Base-by-base conservation (phyloP, 1,140 invertebrate genomes). In the Sycobia sp. region DNA sequence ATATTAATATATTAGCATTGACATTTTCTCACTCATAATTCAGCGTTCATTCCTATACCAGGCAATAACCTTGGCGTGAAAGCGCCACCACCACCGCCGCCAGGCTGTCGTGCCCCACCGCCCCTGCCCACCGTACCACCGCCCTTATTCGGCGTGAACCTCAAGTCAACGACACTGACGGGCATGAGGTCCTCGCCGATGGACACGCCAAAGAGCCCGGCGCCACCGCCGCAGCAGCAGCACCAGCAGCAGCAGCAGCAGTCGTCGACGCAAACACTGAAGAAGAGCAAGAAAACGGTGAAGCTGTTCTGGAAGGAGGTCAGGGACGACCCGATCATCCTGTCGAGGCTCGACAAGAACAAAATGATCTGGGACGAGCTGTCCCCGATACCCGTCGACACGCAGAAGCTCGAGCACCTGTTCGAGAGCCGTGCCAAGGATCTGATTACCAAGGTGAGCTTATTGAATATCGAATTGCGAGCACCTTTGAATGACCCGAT, bases 231-330 rank as follows among this genome's bases (percentile, higher is more conserved):
- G 73, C 49, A 51, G 9, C 49, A 53, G 29, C 43, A 46, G 43
- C 43, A 23, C 18, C 32, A 14, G 8, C 61, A 64, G 60, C 72
- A 70, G 73, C 39, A 25, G 16, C 41, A 46, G n/a, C 83, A 66
- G 73, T 77, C 68, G 65, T 74, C 72, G 2, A 60, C 65, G 10
- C 50, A 73, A 4, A 53, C 76, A 7, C 83, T 86, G 18, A 91
- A 91, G 73, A 97, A 97, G 77, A 95, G 89, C 70, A 98, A 97
- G 78, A 98, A 98, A 79, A 98, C 97, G n/a, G 91, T 99, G 4
- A 98, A 98, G 83, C 83, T 99, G n/a, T 99, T 99, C 79, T 99
- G 97, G 97, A 93, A 93, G 76, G 95, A 98, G 82, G 89, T 95
- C 5, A 86, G 92, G 65, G 93, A 96, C 65, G 93, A 95, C 76